Evolutionary conservation across 2,888 invertebrate species (phyloP), one percentile per base, ranked within the genome.

Genomic region (Sussaba pulchella): DNA sequence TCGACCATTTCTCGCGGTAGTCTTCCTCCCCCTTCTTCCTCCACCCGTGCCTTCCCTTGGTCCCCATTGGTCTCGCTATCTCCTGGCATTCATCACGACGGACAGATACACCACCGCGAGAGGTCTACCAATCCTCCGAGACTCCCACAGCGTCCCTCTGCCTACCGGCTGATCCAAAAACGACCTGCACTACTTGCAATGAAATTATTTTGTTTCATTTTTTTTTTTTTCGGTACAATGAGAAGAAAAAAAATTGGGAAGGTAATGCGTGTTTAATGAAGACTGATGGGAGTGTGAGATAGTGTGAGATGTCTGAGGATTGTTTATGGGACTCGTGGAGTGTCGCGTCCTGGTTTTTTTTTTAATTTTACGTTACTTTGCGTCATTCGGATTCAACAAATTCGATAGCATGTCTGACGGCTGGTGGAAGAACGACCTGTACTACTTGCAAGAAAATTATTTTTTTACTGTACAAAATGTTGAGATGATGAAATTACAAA

Each of bases 1-100:
- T 85, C 82, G 83, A 82, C 82, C 70, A 71, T 76, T 61, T 69
- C 72, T 66, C 85, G 84, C 85, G 84, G 88, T 88, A 89, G 87
- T 86, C 31, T 2, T 31, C 31, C 4, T 31, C 31, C 31, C 31
- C 6, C 31, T 31, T 31, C 31, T 6, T 31, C 31, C 31, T 6
- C 31, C 31, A 31, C 6, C 6, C 31, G 31, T 6, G 31, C 31
- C 4, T 31, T 6, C 4, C n/a, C n/a, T n/a, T n/a, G n/a, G n/a
- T n/a, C 6, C 86, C 75, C 75, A 83, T 83, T 83, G 85, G 85
- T 83, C 86, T 80, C 78, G 83, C 83, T 89, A 90, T 90, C 89
- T 89, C 78, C 67, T 81, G 77, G 84, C 90, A 89, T 90, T 89
- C 88, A 90, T 89, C 89, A 89, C 85, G 87, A 83, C 76, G 57